Conservation (phyloP, 2,113 vertebrate species). For the Syngnathus floridae region DNA sequence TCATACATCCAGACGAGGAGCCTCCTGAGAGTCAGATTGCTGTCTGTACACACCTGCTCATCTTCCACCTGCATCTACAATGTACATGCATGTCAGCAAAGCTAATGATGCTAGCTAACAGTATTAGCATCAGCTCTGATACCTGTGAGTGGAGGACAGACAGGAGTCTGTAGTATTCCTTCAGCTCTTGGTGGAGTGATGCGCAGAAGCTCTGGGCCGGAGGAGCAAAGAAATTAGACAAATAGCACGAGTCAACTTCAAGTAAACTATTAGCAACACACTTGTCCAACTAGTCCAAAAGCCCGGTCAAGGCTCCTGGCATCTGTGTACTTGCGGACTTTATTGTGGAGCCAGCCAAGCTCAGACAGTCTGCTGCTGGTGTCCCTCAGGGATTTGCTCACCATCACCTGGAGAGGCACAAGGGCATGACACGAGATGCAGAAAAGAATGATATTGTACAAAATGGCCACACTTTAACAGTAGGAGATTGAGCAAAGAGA, state of each 20-base stretch:
- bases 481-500: background rate
- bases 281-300: constrained; percentile 95
- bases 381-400: constrained; percentile 87
- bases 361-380: constrained; percentile 84
- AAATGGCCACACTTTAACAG: constrained; percentile 2
- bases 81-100: constrained; percentile 18
- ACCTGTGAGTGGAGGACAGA: constrained; percentile 97
- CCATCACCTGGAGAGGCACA: constrained; percentile 71
- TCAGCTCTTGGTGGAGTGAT: constrained; percentile 92
- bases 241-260: background rate
- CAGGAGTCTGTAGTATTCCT: constrained; percentile 91
- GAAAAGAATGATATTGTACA: constrained; percentile 3
- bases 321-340: constrained; percentile 92
- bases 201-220: constrained; percentile 88
- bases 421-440: background rate
- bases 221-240: background rate
- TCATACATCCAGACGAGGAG: constrained; percentile 97
- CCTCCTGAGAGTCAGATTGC: constrained; percentile 83
- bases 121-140: background rate
- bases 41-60: constrained; percentile 88
- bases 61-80: constrained; percentile 89
- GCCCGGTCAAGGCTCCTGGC: constrained; percentile 89
- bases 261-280: constrained; percentile 39
- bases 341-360: constrained; percentile 95
- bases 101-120: background rate